Base-by-base conservation (phyloP, 2,797 vertebrate species). In the Enteromius afrohamiltoni region DNA sequence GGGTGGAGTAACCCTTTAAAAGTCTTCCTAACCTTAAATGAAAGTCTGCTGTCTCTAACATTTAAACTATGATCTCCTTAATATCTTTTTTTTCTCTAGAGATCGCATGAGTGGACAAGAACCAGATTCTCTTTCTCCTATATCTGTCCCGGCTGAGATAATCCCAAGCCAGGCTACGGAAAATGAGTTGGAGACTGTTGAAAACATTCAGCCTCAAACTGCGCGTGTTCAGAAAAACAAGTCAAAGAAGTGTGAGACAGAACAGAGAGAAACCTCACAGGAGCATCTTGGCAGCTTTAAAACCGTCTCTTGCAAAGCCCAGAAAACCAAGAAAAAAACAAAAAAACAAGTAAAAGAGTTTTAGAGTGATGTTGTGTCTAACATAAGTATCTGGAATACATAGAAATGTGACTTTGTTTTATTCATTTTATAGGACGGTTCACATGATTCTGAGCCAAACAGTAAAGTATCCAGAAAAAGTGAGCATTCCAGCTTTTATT, bases 341-440 rank as follows among this genome's bases (percentile, higher is more conserved):
- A 69, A 64, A 71, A 77, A 42, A n/a, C 70, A 58, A 55, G 83
- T 83, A 82, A 7, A 34, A 14, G 47, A 34, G 42, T 21, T 78
- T 65, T 14, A 0, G 37, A 17, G 26, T 9, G 23, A 53, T 26
- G 8, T 42, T 31, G 60, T 29, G 11, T 31, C 13, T 29, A 62
- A 29, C 14, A 16, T 2, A 62, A 62, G 26, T 17, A 23, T 19
- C n/a, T 65, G 42, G 29, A 65, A 34, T 23, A 1, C 2, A 19
- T 71, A 26, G 1, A 65, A 75, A 53, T 76, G 6, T 37, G 17
- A 65, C 17, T 21, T 23, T 29, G 40, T 47, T 73, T 71, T 71
- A 2, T 29, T 49, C 3, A 8, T 49, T 73, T 53, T 42, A 53
- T n/a, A 82, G 80, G n/a, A 75, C 4, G 29, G 55, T 55, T 76